Evolutionary conservation across 2,113 vertebrate species (phyloP), one percentile per base, ranked within the genome.

Genomic region (Dicerorhinus sumatrensis): DNA sequence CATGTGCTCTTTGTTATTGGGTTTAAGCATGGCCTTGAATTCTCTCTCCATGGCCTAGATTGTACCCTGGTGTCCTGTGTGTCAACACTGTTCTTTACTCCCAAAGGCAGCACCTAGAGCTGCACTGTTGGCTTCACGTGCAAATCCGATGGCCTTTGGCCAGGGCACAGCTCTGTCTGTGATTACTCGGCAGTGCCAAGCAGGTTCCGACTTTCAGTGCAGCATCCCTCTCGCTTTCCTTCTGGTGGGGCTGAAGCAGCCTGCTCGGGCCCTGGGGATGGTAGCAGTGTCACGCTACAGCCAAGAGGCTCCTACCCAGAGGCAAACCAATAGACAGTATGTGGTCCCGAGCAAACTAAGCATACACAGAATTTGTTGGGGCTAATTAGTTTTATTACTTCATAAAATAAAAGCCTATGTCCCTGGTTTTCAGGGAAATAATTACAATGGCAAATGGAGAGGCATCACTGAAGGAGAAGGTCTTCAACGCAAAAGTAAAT

Each of bases 381-480:
- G 42, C 58, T 86, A 92, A 86, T 82, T 89, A 96, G 60, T 77
- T 96, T 82, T 75, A 86, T 81, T 72, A 69, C 27, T 70, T 79
- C 42, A 84, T 89, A 94, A 91, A 62, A 84, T 46, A 90, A 90
- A 89, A 89, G 39, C 39, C 27, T 46, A 88, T 73, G 51, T 54
- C 84, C 48, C 46, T 48, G 42, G 58, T 88, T 94, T 97, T 56
- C 58, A 95, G 90, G 42, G 39, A 94, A 87, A 96, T 65, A 39
- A 82, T 86, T 91, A 89, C 25, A 92, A 80, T 83, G 84, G 75
- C 65, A 95, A 95, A 90, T 65, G 31, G 90, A 58, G 13, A 58
- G 18, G 8, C 42, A 80, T 70, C 67, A 18, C 16, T 31, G 10
- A 89, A 42, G 48, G 63, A 76, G 42, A 23, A 82, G 67, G 6